Percentiles rank a stretch among this genome's conserved stretches.
phyloP scores from a whole-genome alignment of 1,140 invertebrate genomes.

The Philopotamus ludificatus region DNA sequence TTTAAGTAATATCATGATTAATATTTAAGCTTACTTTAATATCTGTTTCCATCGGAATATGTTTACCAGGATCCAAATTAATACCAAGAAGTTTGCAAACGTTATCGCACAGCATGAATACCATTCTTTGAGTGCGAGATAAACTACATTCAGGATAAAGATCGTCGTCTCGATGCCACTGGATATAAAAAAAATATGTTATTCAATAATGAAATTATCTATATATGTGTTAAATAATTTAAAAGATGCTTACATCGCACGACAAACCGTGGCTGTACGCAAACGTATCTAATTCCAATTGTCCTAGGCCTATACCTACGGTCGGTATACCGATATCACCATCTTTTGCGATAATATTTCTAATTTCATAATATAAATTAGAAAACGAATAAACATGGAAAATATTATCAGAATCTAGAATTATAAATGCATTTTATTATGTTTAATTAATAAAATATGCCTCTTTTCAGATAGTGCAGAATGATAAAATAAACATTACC shows the following conservation, averaged over 20 bases:
- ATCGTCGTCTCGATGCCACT: slow-evolving; percentile 25
- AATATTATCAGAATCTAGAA: slow-evolving; percentile 30
- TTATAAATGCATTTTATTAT: not conserved
- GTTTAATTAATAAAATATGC: not conserved
- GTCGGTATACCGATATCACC: not conserved
- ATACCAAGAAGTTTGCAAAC: slow-evolving; percentile 14
- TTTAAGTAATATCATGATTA: no score
- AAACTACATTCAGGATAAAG: slow-evolving; percentile 17
- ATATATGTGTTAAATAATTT: no score
- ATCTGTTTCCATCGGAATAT: slow-evolving; percentile 12
- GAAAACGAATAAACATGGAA: not conserved
- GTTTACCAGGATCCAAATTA: slow-evolving; percentile 1
- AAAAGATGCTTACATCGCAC: slow-evolving; percentile 6
- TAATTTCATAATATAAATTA: not conserved
- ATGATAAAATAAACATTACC: slow-evolving; percentile 9
- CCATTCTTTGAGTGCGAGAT: not conserved
- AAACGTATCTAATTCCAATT: not conserved
- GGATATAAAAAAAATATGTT: slow-evolving; percentile 2
- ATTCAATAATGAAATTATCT: no score
- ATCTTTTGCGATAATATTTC: not conserved
- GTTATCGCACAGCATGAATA: slow-evolving; percentile 20
- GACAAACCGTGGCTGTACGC: not conserved
- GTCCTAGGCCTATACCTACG: not conserved
- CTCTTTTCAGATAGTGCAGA: not conserved
- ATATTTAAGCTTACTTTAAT: no score